Conservation (phyloP, 2,888 invertebrate species). For the Eupithecia centaureata region DNA sequence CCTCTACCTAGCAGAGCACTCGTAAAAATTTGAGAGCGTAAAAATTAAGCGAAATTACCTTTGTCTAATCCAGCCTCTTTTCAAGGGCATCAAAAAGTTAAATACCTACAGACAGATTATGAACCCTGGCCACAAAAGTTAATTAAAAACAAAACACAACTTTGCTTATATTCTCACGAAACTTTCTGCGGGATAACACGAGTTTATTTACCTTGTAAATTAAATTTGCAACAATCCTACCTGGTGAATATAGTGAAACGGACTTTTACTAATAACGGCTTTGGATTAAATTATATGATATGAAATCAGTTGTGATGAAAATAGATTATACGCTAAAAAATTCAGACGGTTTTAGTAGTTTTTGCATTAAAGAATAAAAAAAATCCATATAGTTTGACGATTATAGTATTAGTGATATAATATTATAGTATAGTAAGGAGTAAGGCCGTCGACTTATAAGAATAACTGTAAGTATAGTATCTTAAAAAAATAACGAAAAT, state of each 20-base stretch:
- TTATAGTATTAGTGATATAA: no score
- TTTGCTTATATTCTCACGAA: slow-evolving; percentile 30
- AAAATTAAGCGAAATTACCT: slow-evolving; percentile 13
- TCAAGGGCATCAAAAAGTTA: slow-evolving; percentile 21
- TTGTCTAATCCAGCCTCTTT: slow-evolving; percentile 6
- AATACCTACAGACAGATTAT: slow-evolving; percentile 14
- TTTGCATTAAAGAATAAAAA: no score
- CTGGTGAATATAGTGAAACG: slow-evolving; percentile 3
- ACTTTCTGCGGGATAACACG: slow-evolving; percentile 20
- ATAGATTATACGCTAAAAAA: neutral
- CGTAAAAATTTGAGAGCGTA: neutral
- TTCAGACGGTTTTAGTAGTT: no score
- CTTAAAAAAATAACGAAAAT: no score
- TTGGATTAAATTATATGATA: neutral
- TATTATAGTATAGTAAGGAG: no score
- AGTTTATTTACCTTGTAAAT: slow-evolving; percentile 25
- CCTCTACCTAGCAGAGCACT: neutral
- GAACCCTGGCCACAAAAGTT: slow-evolving; percentile 35
- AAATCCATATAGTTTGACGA: no score
- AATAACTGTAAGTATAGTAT: no score
- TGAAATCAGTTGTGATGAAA: neutral
- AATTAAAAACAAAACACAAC: slow-evolving; percentile 39
- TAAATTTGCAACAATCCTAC: slow-evolving; percentile 27
- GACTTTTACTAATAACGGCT: neutral
- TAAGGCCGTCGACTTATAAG: no score